Percentiles rank a stretch among this genome's conserved stretches.
Conservation (phyloP, 2,888 invertebrate species). For the Caprella mutica region DNA sequence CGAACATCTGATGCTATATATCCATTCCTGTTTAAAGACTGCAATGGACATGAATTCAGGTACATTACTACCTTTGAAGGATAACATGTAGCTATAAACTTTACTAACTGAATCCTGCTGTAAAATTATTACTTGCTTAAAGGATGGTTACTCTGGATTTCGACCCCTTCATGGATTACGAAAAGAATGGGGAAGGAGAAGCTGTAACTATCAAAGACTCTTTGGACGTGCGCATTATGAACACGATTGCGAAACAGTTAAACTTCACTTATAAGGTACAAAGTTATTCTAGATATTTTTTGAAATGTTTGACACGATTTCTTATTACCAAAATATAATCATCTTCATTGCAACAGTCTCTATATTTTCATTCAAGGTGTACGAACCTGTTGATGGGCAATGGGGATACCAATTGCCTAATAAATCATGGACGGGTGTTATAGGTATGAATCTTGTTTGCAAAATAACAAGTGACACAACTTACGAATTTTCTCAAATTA, state of each 20-base stretch:
- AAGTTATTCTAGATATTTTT: too few relatives aligned
- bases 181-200: background rate
- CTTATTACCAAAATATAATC: too few relatives aligned
- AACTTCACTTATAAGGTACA: conserved; percentile 27
- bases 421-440: conserved; percentile 22
- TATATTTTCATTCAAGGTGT: too few relatives aligned
- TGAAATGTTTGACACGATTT: too few relatives aligned
- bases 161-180: conserved; percentile 23
- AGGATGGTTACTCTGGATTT: conserved; percentile 19
- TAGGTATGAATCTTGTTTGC: too few relatives aligned
- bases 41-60: conserved; percentile 15
- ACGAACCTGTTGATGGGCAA: conserved; percentile 19
- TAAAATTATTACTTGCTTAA: too few relatives aligned
- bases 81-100: background rate
- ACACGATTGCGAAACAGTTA: conserved; percentile 9
- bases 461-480: too few relatives aligned
- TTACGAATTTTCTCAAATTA: too few relatives aligned
- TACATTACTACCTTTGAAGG: background rate
- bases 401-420: conserved; percentile 23
- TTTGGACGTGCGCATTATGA: conserved; percentile 18
- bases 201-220: conserved; percentile 13
- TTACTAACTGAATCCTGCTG: too few relatives aligned
- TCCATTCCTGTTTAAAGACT: conserved; percentile 15
- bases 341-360: too few relatives aligned
- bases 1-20: background rate